Conservation (phyloP, 2,888 invertebrate genomes). For the Pachliopta kotzebuea region DNA sequence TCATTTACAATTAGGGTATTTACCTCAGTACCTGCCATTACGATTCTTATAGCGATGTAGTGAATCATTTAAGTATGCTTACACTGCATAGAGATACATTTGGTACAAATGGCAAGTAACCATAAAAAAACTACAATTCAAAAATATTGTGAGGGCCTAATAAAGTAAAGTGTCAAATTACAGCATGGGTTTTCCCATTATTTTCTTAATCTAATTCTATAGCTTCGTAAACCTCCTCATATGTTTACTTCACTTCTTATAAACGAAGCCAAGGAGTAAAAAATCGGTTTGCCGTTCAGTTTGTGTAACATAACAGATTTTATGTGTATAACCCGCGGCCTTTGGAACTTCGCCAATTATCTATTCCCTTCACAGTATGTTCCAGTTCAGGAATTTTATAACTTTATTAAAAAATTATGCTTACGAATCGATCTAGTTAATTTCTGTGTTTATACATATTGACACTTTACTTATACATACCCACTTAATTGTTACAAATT, state of each 20-base stretch:
- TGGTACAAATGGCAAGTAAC: too few species aligned
- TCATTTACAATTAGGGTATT: not conserved
- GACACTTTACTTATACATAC: too few species aligned
- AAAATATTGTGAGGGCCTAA: not conserved
- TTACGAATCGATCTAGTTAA: not conserved
- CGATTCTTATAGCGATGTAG: not conserved
- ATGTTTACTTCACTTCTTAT: slow-evolving; percentile 1
- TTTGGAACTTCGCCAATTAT: slow-evolving; percentile 56
- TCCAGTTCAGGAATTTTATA: slow-evolving; percentile 49
- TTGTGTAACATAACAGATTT: slow-evolving; percentile 38
- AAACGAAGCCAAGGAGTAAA: slow-evolving; percentile 37
- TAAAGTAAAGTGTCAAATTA: slow-evolving; percentile 13
- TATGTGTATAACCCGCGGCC: slow-evolving; percentile 44
- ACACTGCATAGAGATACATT: too few species aligned
- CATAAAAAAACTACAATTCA: not conserved
- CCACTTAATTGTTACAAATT: not conserved
- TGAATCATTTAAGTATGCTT: too few species aligned
- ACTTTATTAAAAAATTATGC: slow-evolving; percentile 32
- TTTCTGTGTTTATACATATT: not conserved
- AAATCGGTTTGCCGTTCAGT: slow-evolving; percentile 32
- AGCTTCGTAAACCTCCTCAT: slow-evolving; percentile 4
- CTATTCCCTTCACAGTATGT: slow-evolving; percentile 48
- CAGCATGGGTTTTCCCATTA: not conserved
- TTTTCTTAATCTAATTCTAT: slow-evolving; percentile 9
- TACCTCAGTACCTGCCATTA: not conserved